These are phyloP conservation scores for Siderastrea radians DNA, from an alignment of 92 coral and sea anemone species.

Conservation along the genomic window DNA sequence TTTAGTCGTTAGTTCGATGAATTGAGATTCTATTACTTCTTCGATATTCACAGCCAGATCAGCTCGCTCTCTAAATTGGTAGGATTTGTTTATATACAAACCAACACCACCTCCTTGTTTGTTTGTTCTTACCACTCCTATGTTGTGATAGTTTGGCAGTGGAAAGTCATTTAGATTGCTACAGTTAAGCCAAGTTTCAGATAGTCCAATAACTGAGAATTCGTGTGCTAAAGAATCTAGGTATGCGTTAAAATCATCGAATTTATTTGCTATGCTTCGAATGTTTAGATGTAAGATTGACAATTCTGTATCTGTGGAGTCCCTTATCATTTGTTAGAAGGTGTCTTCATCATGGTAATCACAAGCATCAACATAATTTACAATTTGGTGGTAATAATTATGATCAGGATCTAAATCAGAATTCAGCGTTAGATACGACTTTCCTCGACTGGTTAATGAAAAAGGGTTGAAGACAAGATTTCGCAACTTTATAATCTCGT, in stretches of 20 bases:
- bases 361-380: too few relatives aligned
- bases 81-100: neutral
- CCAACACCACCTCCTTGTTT: neutral
- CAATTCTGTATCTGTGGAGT: too few relatives aligned
- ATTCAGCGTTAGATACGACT: constrained; percentile 10
- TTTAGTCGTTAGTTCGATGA: neutral
- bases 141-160: neutral
- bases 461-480: constrained; percentile 20
- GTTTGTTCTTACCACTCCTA: neutral
- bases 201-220: too few relatives aligned
- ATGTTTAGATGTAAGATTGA: too few relatives aligned
- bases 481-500: neutral
- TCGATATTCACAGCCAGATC: constrained; percentile 34
- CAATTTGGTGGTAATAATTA: neutral
- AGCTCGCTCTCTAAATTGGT: constrained; percentile 1
- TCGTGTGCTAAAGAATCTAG: too few relatives aligned
- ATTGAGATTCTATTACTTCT: constrained; percentile 1
- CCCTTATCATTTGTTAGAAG: too few relatives aligned
- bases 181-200: too few relatives aligned
- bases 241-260: too few relatives aligned
- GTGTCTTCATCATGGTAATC: too few relatives aligned
- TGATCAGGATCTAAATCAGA: constrained; percentile 10
- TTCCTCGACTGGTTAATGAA: neutral
- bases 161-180: neutral
- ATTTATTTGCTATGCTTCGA: too few relatives aligned